Evolutionary conservation across 2,888 invertebrate species (phyloP), one percentile per base, ranked within the genome.

Genomic region (Mythimna vitellina): DNA sequence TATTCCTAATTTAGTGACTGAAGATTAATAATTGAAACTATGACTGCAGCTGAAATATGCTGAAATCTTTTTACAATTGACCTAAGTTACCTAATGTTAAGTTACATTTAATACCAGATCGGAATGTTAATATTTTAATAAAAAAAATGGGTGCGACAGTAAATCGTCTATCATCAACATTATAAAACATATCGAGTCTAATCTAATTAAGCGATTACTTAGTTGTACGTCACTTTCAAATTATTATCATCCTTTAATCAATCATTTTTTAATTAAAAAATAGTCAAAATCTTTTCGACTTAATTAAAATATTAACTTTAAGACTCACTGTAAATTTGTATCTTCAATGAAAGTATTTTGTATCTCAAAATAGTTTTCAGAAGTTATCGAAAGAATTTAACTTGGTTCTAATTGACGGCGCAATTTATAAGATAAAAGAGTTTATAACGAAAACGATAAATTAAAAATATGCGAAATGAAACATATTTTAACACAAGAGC

Each of bases 401-500:
- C 61, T 76, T 68, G 62, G 68, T 9, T 25, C 35, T 70, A 75
- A 64, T 66, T 63, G 65, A 70, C 65, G 69, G 70, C 57, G 32
- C 53, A 76, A 75, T 70, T 75, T 64, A 60, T 32, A 25, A 46
- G 46, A 54, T 63, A 65, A 73, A 65, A 75, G 71, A 70, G 63
- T 75, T 63, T 60, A 63, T 75, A 68, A 70, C 65, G 22, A 67
- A 66, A 74, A 77, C 66, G 72, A 78, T 78, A 78, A 73, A 78
- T 81, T 83, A 74, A 79, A 79, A 84, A 80, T 71, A 81, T 80
- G 66, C 83, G 69, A 83, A 83, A 80, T 83, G 66, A 81, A 78
- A 77, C 74, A 81, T 83, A 82, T 72, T 81, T 65, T 81, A 86
- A 84, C 70, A 93, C 90, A 93, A 92, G 88, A 90, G 87, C 83